Base-by-base conservation (phyloP, 1,140 invertebrate species). In the Saxidomus purpurata region DNA sequence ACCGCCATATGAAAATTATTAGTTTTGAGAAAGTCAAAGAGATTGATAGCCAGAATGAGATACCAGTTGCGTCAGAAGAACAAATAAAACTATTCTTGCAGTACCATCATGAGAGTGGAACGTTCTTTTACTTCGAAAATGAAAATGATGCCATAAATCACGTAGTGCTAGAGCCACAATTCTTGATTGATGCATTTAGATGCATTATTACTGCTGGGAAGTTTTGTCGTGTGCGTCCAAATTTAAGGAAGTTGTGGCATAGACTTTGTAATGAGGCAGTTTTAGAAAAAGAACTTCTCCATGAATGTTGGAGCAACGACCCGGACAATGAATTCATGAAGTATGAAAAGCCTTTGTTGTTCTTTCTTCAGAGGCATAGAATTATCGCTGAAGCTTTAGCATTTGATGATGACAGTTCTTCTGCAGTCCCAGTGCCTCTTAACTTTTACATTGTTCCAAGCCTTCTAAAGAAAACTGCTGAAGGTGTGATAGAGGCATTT, bases 361-460 rank as follows among this genome's bases (percentile, higher is more conserved):
- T 36, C 31, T 67, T 67, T 17, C 28, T 67, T 15, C 25, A 31
- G n/a, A 67, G 31, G 61, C 61, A 67, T n/a, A 15, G 31, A 28
- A 67, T 67, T 4, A 4, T 67, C 6, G 25, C 61, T 31, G 61
- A 67, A 67, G 61, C 61, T 3, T 11, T 36, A 67, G 31, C n/a
- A 31, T 67, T 31, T 31, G 40, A 38, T 3, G 69, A 67, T 2
- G 19, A 31, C 28, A 31, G 19, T 4, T 3, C n/a, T 36, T 15
- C 52, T 22, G 3, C 22, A 15, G 15, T 3, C 15, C 19, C 52
- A 2, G 3, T 25, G 19, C n/a, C n/a, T 22, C 28, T 34, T 6
- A n/a, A 31, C 11, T 67, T 67, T 31, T 67, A 8, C 63, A 67
- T 67, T 25, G 63, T 67, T 34, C 63, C 63, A 67, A 67, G 63